Base-by-base conservation (phyloP, 2,797 vertebrate genomes). In the Luscinia megarhynchos region DNA sequence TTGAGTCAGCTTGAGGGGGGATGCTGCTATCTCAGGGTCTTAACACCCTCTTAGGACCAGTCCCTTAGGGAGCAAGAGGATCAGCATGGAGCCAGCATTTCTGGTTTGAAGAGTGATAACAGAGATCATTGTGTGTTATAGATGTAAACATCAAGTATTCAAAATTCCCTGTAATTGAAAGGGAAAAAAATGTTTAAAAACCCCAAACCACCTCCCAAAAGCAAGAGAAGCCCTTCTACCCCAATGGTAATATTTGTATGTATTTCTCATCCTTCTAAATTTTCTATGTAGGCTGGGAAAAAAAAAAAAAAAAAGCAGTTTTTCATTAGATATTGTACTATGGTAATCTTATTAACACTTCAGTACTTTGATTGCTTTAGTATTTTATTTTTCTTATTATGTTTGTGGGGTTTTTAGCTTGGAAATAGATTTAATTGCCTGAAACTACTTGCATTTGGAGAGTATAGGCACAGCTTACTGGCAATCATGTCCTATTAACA, bases 141-240 rank as follows among this genome's bases (percentile, higher is more conserved):
- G 48, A 11, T 26, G 19, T 46, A 34, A 73, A 48, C 6, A 63
- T 43, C 27, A 69, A 10, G 3, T 48, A 40, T 19, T 76, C 36
- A 51, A 76, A 79, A 23, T 24, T 64, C 15, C 17, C 41, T 18
- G 6, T 10, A 15, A 46, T 0, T 40, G 8, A 40, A 59, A 74
- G 32, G 41, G n/a, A 32, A 46, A 32, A 46, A 21, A 19, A 20
- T 43, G 12, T 0, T 7, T 2, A 1, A 7, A 3, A 36, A 38
- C 9, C 0, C 2, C 2, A 11, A 24, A 34, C 3, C 24, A 19
- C 1, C 2, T 3, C 4, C 5, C 4, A 2, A 51, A 78, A 20
- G n/a, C 7, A 11, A 15, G 9, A 34, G 45, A 57, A 89, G 45
- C 14, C 40, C 6, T 24, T 34, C 11, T 63, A 30, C 8, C 14